phyloP scores from a whole-genome alignment of 1,140 invertebrate species.

The Pogonomyrmex californicus region DNA sequence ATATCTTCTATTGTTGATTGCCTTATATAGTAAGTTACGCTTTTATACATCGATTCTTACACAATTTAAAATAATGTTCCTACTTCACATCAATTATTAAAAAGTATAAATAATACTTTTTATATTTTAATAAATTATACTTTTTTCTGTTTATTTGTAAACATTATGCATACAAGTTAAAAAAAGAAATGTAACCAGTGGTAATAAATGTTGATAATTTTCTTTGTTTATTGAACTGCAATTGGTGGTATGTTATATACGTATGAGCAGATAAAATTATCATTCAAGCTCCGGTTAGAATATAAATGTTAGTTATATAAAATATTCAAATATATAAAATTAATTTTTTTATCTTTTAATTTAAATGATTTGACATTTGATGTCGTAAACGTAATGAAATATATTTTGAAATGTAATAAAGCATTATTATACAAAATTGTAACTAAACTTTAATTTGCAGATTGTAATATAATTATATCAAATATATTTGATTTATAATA shows the following conservation, averaged over 20 bases:
- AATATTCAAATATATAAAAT: constrained; percentile 39
- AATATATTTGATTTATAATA: not conserved
- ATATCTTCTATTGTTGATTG: not conserved
- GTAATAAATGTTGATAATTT: constrained; percentile 23
- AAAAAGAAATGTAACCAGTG: constrained; percentile 17
- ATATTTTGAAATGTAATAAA: constrained; percentile 16
- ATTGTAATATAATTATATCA: not conserved
- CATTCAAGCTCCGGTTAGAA: not conserved
- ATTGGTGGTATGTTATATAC: constrained; percentile 39
- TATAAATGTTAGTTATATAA: constrained; percentile 6
- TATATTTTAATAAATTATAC: not conserved
- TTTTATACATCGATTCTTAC: constrained; percentile 10
- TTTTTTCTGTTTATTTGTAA: not conserved
- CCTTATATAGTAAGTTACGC: constrained; percentile 5
- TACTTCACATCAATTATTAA: not conserved
- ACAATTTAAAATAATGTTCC: not conserved
- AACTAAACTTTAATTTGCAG: constrained; percentile 17
- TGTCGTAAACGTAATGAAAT: too few species aligned
- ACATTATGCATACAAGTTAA: not conserved
- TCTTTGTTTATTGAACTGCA: constrained; percentile 36
- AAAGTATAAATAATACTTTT: not conserved
- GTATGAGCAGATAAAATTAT: constrained; percentile 44
- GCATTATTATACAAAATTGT: not conserved
- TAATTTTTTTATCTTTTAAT: constrained; percentile 33
- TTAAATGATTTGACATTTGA: constrained; percentile 33